Percentiles rank a stretch among this genome's conserved stretches.
Evolutionary conservation across 2,113 vertebrate species (phyloP).

Genomic region (Bujurquina vittata): DNA sequence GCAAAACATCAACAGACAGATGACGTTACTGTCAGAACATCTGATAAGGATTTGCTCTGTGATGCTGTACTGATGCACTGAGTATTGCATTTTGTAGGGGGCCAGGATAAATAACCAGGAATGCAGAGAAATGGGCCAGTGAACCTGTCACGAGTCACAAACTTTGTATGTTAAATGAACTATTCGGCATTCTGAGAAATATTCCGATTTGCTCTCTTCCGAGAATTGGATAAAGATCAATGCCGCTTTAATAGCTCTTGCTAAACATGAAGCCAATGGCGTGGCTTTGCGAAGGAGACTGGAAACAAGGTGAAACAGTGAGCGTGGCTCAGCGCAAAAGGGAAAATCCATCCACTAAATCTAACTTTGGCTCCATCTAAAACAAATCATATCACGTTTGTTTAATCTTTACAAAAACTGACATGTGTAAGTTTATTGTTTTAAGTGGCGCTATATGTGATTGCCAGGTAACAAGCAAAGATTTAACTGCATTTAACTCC

Average conservation of each 20-base stretch:
- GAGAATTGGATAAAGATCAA: neutral
- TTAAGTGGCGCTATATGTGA: neutral
- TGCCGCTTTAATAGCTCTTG: neutral
- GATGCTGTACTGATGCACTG: neutral
- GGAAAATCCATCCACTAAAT: neutral
- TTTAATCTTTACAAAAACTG: neutral
- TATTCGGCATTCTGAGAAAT: neutral
- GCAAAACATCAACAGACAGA: slow-evolving; percentile 5
- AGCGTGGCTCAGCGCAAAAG: neutral
- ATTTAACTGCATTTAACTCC: neutral
- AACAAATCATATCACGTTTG: neutral
- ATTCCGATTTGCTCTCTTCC: neutral
- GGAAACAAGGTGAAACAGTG: neutral
- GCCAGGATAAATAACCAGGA: neutral
- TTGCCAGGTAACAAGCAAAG: neutral
- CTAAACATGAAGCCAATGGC: neutral
- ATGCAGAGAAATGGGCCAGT: neutral
- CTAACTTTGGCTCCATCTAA: neutral
- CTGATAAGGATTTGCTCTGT: neutral
- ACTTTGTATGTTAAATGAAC: neutral
- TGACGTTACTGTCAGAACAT: neutral
- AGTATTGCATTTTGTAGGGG: neutral
- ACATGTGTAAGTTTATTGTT: neutral
- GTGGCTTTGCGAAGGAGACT: neutral
- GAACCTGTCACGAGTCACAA: neutral